Percentiles rank a stretch among this genome's conserved stretches.
Conservation (phyloP, 2,888 invertebrate genomes). For the Caenorhabditis sp. region DNA sequence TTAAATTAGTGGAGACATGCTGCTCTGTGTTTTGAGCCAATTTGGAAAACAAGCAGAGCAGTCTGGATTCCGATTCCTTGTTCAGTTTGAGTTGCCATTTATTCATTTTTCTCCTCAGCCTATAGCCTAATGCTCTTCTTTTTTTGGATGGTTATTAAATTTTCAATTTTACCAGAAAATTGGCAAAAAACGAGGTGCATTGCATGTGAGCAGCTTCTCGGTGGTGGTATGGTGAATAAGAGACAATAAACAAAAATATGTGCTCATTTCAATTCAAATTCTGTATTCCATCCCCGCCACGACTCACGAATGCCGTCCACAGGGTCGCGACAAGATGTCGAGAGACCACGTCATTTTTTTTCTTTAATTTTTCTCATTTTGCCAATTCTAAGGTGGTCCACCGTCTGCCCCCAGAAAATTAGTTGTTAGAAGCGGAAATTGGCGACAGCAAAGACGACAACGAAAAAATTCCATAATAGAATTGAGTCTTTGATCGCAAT, state of each 20-base stretch:
- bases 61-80: not conserved
- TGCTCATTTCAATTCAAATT: conserved; percentile 51
- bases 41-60: conserved; percentile 5
- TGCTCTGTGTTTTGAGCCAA: not conserved
- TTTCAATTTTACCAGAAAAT: not conserved
- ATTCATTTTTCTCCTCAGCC: not conserved
- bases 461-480: not conserved
- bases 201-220: not conserved
- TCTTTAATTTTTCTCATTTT: not conserved
- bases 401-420: too few relatives aligned
- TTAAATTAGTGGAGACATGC: not conserved
- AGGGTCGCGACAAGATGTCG: too few relatives aligned
- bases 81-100: not conserved
- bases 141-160: not conserved
- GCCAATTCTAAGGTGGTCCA: not conserved
- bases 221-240: not conserved
- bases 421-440: not conserved
- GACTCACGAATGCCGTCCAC: too few relatives aligned
- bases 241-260: conserved; percentile 26
- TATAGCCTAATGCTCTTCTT: not conserved
- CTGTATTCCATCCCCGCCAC: conserved; percentile 27
- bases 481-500: not conserved
- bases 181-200: conserved; percentile 19
- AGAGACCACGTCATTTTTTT: not conserved
- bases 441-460: too few relatives aligned